Evolutionary conservation across 2,797 vertebrate species (phyloP).

Genomic region (Rhinatrema bivittatum): DNA sequence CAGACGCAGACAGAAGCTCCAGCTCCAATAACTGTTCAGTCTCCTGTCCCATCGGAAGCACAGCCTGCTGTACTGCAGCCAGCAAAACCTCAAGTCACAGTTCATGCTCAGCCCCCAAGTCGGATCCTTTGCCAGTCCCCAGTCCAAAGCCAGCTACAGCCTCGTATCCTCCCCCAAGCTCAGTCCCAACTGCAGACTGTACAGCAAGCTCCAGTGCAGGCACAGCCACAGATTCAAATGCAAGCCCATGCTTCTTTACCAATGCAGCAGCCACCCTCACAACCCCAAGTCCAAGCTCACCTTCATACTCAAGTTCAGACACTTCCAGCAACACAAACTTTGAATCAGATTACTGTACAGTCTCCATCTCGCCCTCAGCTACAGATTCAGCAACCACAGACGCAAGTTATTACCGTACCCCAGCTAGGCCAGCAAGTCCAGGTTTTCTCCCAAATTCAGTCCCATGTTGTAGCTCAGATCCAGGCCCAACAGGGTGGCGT

Average conservation of each 20-base stretch:
- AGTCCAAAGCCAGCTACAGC: constrained; percentile 42
- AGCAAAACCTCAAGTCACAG: constrained; percentile 31
- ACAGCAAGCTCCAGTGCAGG: constrained; percentile 20
- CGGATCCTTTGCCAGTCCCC: constrained; percentile 49
- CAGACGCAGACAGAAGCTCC: constrained; percentile 56
- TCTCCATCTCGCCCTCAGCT: constrained; percentile 64
- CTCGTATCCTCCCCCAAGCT: constrained; percentile 46
- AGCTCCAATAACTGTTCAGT: constrained; percentile 27
- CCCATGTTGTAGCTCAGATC: constrained; percentile 74
- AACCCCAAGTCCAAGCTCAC: constrained; percentile 64
- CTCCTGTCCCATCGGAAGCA: constrained; percentile 40
- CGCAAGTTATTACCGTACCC: constrained; percentile 67
- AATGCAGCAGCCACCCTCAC: constrained; percentile 68
- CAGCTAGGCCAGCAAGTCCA: constrained; percentile 81
- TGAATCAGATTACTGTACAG: constrained; percentile 58
- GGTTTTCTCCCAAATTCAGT: constrained; percentile 74
- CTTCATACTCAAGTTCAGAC: constrained; percentile 47
- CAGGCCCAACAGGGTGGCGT: constrained; percentile 74
- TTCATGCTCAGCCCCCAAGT: constrained; percentile 29
- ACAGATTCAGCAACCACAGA: constrained; percentile 66
- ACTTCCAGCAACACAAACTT: constrained; percentile 40
- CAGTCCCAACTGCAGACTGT: constrained; percentile 17
- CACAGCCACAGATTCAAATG: constrained; percentile 7
- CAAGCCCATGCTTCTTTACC: constrained; percentile 68
- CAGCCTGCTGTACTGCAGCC: constrained; percentile 27